phyloP scores from a whole-genome alignment of 2,113 vertebrate species.

The Pipra filicauda region DNA sequence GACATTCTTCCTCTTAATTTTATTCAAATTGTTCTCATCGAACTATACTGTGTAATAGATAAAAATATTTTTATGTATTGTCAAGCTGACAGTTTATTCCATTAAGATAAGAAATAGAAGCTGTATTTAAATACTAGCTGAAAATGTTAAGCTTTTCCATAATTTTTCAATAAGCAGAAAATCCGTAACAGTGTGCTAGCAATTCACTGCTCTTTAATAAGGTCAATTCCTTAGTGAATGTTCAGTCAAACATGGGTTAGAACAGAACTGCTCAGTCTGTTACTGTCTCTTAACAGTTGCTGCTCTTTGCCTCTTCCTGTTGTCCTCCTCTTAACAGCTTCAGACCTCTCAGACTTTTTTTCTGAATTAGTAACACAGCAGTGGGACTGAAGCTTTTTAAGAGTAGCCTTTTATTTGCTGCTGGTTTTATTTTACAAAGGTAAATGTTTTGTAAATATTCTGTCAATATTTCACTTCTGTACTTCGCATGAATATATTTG shows the following conservation, averaged over 20 bases:
- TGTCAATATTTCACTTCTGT: not conserved
- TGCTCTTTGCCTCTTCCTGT: not conserved
- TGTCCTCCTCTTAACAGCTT: not conserved
- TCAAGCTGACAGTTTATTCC: not conserved
- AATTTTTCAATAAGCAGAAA: not conserved
- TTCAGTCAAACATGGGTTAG: not conserved
- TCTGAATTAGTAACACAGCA: not conserved
- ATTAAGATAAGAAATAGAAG: not conserved
- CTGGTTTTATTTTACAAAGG: not conserved
- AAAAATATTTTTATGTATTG: not conserved
- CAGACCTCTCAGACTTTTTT: not conserved
- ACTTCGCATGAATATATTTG: not conserved
- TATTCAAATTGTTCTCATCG: not conserved
- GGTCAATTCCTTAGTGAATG: not conserved
- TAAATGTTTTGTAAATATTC: not conserved
- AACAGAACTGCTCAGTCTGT: not conserved
- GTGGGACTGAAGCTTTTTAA: not conserved
- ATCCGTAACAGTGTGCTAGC: not conserved
- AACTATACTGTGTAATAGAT: not conserved
- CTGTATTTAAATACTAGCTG: not conserved
- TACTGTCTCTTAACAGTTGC: not conserved
- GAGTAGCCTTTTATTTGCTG: not conserved
- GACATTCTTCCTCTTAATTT: not conserved
- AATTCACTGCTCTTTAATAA: not conserved
- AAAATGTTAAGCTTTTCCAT: not conserved